A percentile compares a stretch with the other conserved stretches of the same genome.
Evolutionary conservation across 2,113 vertebrate genomes (phyloP).

Genomic region (Campylorhamphus procurvoides): DNA sequence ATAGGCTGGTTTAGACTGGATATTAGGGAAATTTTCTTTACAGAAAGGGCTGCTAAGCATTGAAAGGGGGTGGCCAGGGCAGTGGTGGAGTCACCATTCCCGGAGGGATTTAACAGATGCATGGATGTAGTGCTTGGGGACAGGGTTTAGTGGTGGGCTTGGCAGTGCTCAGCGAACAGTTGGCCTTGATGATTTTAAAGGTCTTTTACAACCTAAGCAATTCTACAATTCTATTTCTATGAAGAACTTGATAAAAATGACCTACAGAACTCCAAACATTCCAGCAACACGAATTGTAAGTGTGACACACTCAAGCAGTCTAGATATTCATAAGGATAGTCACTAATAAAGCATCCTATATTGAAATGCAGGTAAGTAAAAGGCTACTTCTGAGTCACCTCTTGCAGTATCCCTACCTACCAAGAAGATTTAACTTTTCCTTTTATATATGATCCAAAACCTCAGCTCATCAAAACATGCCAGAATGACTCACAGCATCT

Average conservation of each 20-base stretch:
- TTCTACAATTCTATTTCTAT: neutral
- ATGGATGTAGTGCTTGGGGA: neutral
- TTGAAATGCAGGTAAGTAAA: neutral
- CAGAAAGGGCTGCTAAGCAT: neutral
- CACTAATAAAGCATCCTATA: neutral
- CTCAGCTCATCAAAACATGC: neutral
- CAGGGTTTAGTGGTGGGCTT: neutral
- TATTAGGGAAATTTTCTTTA: neutral
- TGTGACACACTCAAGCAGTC: neutral
- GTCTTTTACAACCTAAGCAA: neutral
- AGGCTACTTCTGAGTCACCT: neutral
- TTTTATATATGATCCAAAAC: neutral
- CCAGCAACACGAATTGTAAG: neutral
- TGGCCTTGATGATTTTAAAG: neutral
- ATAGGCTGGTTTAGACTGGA: neutral
- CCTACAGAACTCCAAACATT: neutral
- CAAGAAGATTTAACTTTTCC: neutral
- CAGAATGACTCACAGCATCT: neutral
- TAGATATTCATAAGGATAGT: neutral
- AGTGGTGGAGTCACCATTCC: neutral
- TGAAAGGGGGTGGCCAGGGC: neutral
- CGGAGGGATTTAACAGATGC: neutral
- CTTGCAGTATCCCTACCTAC: neutral
- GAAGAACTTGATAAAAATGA: neutral
- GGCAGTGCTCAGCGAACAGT: fast-evolving